Evolutionary conservation across 1,140 invertebrate genomes (phyloP), one percentile per base, ranked within the genome.

Genomic region (Hypothenemus hampei): DNA sequence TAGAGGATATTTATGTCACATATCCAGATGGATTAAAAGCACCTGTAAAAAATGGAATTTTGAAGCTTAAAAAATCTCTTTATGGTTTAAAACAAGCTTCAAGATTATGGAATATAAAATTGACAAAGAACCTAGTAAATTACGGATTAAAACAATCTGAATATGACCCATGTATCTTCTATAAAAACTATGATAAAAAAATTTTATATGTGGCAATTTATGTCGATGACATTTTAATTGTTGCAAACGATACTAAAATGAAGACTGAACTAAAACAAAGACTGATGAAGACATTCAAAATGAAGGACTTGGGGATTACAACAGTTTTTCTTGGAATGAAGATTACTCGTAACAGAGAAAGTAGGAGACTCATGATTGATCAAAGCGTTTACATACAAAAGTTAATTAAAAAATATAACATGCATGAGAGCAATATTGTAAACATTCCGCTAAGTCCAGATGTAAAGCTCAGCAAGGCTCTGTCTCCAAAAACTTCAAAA

Each of bases 81-180:
- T 77, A 77, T 58, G 75, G 70, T 1, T 55, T 77, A 1, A 75
- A 75, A 59, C 73, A 77, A 64, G 59, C 72, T 16, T 58, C 71
- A 11, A 52, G 64, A 31, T 60, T 52, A 11, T 77, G 74, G 75
- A 68, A 73, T 47, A 52, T 50, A 15, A 45, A 24, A 22, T 24
- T 59, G 18, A 39, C 15, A 19, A 31, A 55, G 24, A 41, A 24
- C 24, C 21, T 49, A 15, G 31, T 36, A 24, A 13, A 21, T 16
- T 23, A 26, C 35, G 24, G 29, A 2, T 33, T 55, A 3, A 56
- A 29, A 36, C 31, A 11, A 41, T 52, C 2, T 35, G n/a, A 44
- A 33, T 36, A 15, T 37, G 15, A 37, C 4, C 7, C 35, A 31
- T 21, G 20, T 29, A 4, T 20, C 4, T 58, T 20, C 46, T 20